phyloP scores from a whole-genome alignment of 2,797 vertebrate genomes.

The Megalops cyprinoides region DNA sequence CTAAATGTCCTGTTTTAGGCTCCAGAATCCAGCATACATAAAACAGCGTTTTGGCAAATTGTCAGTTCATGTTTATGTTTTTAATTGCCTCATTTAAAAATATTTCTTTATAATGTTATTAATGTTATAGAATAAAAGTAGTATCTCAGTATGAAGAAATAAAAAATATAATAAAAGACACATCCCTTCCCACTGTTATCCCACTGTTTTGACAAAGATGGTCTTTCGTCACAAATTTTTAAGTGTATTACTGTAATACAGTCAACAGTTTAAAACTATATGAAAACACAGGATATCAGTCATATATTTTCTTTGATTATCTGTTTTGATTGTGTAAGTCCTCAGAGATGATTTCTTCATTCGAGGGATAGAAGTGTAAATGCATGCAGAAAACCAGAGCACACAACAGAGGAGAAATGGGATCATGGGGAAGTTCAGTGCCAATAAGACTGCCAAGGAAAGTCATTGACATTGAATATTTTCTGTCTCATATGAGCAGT shows the following conservation, averaged over 20 bases:
- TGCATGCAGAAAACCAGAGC: not conserved
- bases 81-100: too few species aligned
- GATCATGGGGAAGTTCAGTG: not conserved
- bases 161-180: too few species aligned
- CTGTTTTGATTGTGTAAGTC: too few species aligned
- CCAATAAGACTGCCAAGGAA: not conserved
- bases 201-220: too few species aligned
- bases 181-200: too few species aligned
- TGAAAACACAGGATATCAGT: too few species aligned
- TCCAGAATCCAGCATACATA: too few species aligned
- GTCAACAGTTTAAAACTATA: not conserved
- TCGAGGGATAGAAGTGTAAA: not conserved
- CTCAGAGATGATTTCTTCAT: too few species aligned
- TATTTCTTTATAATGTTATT: too few species aligned
- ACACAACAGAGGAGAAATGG: not conserved
- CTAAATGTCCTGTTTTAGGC: too few species aligned
- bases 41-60: not conserved
- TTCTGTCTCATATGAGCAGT: not conserved
- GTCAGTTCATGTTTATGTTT: too few species aligned
- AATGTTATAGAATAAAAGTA: too few species aligned
- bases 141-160: not conserved
- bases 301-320: not conserved
- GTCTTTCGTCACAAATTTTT: not conserved
- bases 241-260: not conserved
- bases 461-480: not conserved